A percentile compares a stretch with the other conserved stretches of the same genome.
Evolutionary conservation across 2,888 invertebrate genomes (phyloP).

Genomic region (Polydrusus tereticollis): DNA sequence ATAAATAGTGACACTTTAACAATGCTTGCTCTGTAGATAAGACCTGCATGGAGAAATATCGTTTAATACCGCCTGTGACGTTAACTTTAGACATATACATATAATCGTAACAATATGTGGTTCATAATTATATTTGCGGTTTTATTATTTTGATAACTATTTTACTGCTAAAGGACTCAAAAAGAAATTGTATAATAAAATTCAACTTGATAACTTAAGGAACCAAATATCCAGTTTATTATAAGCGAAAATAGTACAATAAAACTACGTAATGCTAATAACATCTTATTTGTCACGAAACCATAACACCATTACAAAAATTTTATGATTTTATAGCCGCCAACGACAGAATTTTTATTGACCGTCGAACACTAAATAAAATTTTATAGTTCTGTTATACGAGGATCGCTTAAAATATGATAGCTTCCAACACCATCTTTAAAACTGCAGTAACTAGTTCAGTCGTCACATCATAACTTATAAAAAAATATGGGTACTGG

Average conservation of each 20-base stretch:
- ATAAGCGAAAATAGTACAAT: constrained; percentile 1
- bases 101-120: background rate
- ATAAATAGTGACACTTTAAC: constrained; percentile 23
- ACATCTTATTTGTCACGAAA: constrained; percentile 23
- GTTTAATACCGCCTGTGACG: background rate
- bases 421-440: too few relatives aligned
- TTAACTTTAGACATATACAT: background rate
- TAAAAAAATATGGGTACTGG: too few relatives aligned
- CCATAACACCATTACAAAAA: constrained; percentile 28
- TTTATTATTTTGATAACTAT: too few relatives aligned
- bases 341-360: constrained; percentile 30
- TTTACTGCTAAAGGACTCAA: too few relatives aligned
- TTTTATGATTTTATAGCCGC: constrained; percentile 29
- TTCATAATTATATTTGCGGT: too few relatives aligned
- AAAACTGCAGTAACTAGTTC: too few relatives aligned
- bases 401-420: background rate
- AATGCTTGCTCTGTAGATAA: constrained; percentile 2
- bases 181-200: too few relatives aligned
- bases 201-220: too few relatives aligned
- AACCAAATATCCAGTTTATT: background rate
- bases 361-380: constrained; percentile 7
- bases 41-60: background rate
- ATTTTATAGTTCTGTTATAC: constrained; percentile 7
- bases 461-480: background rate
- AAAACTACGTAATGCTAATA: constrained; percentile 25